Base-by-base conservation (phyloP, 2,113 vertebrate genomes). In the Maccullochella peelii region DNA sequence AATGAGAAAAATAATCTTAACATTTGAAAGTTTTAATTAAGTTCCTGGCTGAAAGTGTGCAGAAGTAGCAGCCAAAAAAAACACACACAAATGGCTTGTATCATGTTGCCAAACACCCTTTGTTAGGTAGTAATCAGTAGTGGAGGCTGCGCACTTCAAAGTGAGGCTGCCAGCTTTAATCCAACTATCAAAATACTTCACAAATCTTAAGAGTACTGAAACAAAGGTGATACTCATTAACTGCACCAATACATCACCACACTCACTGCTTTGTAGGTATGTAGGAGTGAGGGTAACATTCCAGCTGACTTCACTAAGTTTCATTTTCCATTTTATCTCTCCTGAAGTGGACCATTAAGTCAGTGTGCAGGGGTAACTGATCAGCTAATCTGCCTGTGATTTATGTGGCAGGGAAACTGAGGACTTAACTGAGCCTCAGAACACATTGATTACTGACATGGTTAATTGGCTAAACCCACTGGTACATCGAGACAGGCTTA, bases 381-480 rank as follows among this genome's bases (percentile, higher is more conserved):
- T 95, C 94, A 88, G 94, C 93, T 94, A 95, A 96, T 96, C 94
- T 87, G 88, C 77, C 79, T 52, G 88, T 95, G 94, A 96, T 96
- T 95, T 94, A 95, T 95, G 94, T 94, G 94, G 89, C 84, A 90
- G 93, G 86, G 88, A 93, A 93, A 86, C 89, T 79, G 91, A 95
- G 87, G 90, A 93, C 90, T 94, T 94, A 90, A 93, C 91, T 73
- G 83, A 86, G 88, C 90, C 86, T 94, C 79, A 54, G 88, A 94
- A 92, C 90, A 77, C 93, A 95, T 94, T 94, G 95, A 96, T 96
- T 94, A 95, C 92, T 94, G 95, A 94, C 94, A 93, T 92, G 93
- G 93, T 94, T 95, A 95, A 95, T 96, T 95, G 95, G 94, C 91
- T 94, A 92, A 95, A 93, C 90, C 93, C 92, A 93, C 88, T 91